Base-by-base conservation (phyloP, 2,113 vertebrate species). In the Plecotus auritus region DNA sequence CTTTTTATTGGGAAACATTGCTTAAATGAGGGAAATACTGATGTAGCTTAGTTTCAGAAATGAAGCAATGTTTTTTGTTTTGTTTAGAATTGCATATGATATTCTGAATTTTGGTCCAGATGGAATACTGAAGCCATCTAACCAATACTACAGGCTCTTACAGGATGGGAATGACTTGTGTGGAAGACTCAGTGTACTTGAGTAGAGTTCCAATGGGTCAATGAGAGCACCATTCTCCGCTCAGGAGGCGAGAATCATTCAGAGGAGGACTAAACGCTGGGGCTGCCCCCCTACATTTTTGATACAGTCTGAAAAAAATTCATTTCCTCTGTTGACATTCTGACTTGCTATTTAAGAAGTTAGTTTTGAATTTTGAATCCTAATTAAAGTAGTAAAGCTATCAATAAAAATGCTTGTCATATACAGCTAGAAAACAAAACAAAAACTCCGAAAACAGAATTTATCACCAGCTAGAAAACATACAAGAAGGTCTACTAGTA, bases 311-410 rank as follows among this genome's bases (percentile, higher is more conserved):
- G 61, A 54, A 77, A 76, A 59, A 54, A 81, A 69, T 42, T 76
- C 32, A 64, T 49, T 85, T 93, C 22, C 67, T 91, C 35, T 69
- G 9, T 70, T 54, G 47, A 64, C 28, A 45, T 93, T 83, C 26
- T 90, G 76, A 92, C 23, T 96, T 80, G 28, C 45, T 85, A n/a
- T 59, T 95, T 91, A 83, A 86, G 26, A 85, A 45, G 32, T 61
- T 61, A 67, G 40, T 78, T 91, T 54, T 96, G 51, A 80, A 86
- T 10, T 56, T 81, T 66, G 74, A 87, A 86, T 74, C 13, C 32
- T 76, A 86, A 76, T 66, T 86, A 83, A 93, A 35, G 11, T 40
- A 78, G 26, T 49, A 88, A 85, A 92, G 13, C 12, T 49, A 35
- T 74, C 70, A 67, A 82, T 92, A 87, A 77, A 70, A 54, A 54